Evolutionary conservation across 2,888 invertebrate genomes (phyloP).

Genomic region (Amphipyra tragopoginis): DNA sequence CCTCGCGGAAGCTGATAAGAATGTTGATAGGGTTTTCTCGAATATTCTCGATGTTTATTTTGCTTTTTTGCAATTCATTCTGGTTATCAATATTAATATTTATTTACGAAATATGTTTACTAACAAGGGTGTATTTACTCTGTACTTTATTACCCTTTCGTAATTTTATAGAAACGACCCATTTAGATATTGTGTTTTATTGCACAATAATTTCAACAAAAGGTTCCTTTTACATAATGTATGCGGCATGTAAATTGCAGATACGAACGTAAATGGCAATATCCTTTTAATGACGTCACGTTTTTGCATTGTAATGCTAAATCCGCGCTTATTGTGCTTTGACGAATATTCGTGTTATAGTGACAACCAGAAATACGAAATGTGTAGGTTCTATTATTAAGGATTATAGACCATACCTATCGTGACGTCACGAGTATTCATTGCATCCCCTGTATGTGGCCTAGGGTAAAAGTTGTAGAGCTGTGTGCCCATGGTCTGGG

Average conservation of each 20-base stretch:
- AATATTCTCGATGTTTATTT: conserved; percentile 16
- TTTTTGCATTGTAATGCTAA: background rate
- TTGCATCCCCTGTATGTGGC: background rate
- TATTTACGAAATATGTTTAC: conserved; percentile 1
- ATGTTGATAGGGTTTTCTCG: conserved; percentile 16
- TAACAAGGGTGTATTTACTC: background rate
- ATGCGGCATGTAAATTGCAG: background rate
- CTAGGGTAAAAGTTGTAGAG: background rate
- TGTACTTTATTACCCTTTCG: too few relatives aligned
- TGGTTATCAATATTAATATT: conserved; percentile 3
- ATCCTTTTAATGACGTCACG: conserved; percentile 13
- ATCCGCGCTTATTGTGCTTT: background rate
- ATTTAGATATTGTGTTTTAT: background rate
- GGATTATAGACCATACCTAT: too few relatives aligned
- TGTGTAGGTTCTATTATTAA: too few relatives aligned
- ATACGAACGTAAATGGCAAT: background rate
- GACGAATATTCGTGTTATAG: background rate
- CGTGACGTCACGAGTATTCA: background rate
- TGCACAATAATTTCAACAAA: background rate
- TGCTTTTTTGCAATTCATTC: background rate
- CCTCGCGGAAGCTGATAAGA: conserved; percentile 35
- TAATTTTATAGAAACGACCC: too few relatives aligned
- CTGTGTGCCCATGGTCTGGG: background rate
- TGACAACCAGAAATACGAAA: background rate
- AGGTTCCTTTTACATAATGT: background rate